Evolutionary conservation across 2,797 vertebrate genomes (phyloP).

Genomic region (Prionace glauca): DNA sequence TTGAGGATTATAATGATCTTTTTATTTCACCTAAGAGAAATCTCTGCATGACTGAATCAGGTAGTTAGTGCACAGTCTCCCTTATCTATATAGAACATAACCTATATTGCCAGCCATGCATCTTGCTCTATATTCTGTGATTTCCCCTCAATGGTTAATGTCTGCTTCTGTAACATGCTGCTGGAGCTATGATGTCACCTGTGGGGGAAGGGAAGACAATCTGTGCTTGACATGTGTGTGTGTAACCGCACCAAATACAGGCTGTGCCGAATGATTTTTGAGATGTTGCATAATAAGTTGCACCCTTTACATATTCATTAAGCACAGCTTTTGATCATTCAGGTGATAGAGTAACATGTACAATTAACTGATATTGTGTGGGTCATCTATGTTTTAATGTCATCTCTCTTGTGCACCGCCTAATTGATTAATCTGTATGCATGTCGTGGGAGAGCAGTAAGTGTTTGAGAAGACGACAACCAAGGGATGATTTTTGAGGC

Average conservation of each 20-base stretch:
- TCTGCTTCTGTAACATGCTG: background rate
- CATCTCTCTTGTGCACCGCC: background rate
- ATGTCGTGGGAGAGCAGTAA: background rate
- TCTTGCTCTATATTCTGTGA: background rate
- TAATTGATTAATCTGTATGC: background rate
- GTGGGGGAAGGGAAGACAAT: background rate
- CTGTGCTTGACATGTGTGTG: background rate
- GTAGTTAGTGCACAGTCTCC: background rate
- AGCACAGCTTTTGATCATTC: background rate
- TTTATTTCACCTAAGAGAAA: conserved; percentile 12
- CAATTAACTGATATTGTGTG: background rate
- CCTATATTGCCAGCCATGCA: background rate
- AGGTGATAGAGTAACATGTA: background rate
- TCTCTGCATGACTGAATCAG: background rate
- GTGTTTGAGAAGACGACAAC: background rate
- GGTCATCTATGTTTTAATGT: background rate
- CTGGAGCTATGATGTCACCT: background rate
- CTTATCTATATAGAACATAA: background rate
- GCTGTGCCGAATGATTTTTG: background rate
- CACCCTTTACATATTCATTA: background rate
- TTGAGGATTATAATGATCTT: background rate
- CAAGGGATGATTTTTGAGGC: background rate
- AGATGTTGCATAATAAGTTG: background rate
- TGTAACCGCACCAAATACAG: background rate
- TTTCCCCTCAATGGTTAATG: background rate